Evolutionary conservation across 2,797 vertebrate genomes (phyloP).

Genomic region (Botia kubotai): DNA sequence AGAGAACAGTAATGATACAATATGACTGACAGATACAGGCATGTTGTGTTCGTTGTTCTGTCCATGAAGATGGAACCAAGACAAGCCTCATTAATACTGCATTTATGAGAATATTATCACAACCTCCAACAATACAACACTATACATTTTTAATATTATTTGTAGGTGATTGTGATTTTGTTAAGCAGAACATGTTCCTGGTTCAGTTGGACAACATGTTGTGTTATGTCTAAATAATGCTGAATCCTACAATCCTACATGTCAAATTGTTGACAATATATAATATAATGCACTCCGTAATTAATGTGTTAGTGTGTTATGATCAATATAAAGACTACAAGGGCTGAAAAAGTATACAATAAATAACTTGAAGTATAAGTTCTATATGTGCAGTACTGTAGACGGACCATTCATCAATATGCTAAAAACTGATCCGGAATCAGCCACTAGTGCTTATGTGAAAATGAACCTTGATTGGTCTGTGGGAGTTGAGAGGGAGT

Average conservation of each 20-base stretch:
- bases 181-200: no score
- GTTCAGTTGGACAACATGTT: no score
- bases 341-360: no score
- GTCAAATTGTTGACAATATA: no score
- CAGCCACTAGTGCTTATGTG: neutral
- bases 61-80: neutral
- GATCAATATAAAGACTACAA: no score
- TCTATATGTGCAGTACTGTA: neutral
- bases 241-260: no score
- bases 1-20: neutral
- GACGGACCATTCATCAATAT: neutral
- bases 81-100: neutral
- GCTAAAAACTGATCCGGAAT: slow-evolving; percentile 9
- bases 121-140: neutral
- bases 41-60: neutral
- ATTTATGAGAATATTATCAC: neutral
- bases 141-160: neutral
- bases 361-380: neutral
- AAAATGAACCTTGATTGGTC: slow-evolving; percentile 18
- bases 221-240: no score
- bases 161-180: no score
- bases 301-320: no score
- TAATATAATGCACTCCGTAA: no score
- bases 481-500: slow-evolving; percentile 37
- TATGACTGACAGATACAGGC: no score